Conservation (phyloP, 2,888 invertebrate species). For the Nymphalis polychloros region DNA sequence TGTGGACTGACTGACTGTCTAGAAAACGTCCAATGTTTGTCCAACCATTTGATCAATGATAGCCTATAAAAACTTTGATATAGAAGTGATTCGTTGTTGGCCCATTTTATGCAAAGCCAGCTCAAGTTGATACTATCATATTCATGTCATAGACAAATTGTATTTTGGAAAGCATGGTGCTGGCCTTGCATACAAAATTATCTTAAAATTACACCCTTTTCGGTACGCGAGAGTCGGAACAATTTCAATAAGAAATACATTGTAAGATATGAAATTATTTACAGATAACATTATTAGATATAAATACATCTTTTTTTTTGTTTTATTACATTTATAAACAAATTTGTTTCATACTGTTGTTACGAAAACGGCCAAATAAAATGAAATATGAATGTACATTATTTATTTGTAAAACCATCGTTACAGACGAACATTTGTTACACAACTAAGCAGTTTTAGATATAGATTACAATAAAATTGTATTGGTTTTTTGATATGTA, state of each 20-base stretch:
- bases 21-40: constrained; percentile 1
- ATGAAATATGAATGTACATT: not conserved
- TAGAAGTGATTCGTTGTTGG: constrained; percentile 1
- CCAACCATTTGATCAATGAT: not conserved
- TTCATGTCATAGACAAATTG: constrained; percentile 8
- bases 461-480: not conserved
- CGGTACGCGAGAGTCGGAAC: constrained; percentile 17
- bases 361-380: not conserved
- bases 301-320: not conserved
- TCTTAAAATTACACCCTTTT: constrained; percentile 18
- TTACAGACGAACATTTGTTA: not conserved
- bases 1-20: not conserved
- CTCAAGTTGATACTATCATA: constrained; percentile 5
- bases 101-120: constrained; percentile 9
- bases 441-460: not conserved
- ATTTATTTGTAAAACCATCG: not conserved
- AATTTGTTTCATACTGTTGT: not conserved
- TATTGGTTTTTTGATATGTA: not conserved
- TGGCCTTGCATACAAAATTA: constrained; percentile 28
- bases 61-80: not conserved
- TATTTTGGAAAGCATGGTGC: constrained; percentile 1
- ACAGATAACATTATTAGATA: not conserved
- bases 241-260: constrained; percentile 2
- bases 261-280: not conserved
- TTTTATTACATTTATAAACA: not conserved